Evolutionary conservation across 2,797 vertebrate genomes (phyloP).

Genomic region (Picus viridis): DNA sequence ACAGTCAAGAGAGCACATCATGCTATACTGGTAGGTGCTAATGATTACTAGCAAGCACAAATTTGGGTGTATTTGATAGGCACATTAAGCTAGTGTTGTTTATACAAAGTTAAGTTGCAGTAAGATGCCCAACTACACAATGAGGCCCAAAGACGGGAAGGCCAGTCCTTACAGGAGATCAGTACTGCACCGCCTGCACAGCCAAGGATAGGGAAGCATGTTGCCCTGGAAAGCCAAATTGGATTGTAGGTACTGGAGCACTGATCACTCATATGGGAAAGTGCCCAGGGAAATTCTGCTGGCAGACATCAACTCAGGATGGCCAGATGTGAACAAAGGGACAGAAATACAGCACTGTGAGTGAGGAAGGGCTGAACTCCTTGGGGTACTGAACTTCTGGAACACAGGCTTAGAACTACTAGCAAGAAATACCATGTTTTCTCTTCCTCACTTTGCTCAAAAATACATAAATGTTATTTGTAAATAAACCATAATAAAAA

Average conservation of each 20-base stretch:
- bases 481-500: not conserved
- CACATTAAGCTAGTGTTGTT: not conserved
- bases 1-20: not conserved
- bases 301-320: not conserved
- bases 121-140: not conserved
- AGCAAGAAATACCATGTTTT: not conserved
- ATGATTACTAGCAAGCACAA: not conserved
- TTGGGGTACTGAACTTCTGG: not conserved
- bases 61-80: not conserved
- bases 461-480: not conserved
- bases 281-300: not conserved
- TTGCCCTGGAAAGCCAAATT: not conserved
- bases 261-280: rapidly evolving
- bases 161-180: not conserved
- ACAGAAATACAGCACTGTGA: not conserved
- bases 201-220: not conserved
- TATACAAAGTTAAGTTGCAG: not conserved
- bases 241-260: not conserved
- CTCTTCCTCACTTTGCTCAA: not conserved
- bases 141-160: not conserved
- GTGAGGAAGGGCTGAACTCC: not conserved
- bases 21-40: not conserved
- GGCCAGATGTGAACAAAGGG: not conserved
- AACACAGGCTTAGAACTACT: not conserved
- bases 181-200: not conserved